Percentiles rank a stretch among this genome's conserved stretches.
Conservation (phyloP, 2,113 vertebrate species). For the Psammodynastes pulverulentus region DNA sequence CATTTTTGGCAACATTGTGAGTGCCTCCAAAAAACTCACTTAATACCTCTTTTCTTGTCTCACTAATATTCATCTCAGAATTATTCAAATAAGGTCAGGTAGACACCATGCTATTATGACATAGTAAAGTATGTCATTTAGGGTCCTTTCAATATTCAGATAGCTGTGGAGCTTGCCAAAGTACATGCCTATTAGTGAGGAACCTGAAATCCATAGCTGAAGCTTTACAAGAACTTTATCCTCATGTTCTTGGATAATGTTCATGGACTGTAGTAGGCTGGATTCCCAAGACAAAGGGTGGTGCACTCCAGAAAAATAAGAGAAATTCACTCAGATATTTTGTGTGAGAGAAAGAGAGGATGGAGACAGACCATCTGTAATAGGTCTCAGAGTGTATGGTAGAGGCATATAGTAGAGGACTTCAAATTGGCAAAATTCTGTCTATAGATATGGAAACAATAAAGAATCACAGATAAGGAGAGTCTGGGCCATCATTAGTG, state of each 20-base stretch:
- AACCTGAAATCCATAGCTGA: not conserved
- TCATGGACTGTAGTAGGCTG: not conserved
- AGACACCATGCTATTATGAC: slow-evolving; percentile 17
- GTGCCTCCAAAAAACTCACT: not conserved
- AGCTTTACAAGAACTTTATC: not conserved
- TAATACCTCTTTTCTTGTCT: not conserved
- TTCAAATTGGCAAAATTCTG: not conserved
- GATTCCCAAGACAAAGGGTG: not conserved
- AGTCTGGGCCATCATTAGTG: not conserved
- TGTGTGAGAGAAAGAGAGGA: not conserved
- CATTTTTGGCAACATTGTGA: not conserved
- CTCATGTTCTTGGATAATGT: not conserved
- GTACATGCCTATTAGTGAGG: not conserved
- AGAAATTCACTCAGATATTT: not conserved
- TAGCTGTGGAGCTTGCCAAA: not conserved
- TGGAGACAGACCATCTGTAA: not conserved
- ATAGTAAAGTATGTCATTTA: not conserved
- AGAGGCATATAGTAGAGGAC: not conserved
- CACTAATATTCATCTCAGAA: not conserved
- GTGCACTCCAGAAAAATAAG: not conserved
- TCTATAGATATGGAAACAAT: not conserved
- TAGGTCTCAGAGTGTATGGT: not conserved
- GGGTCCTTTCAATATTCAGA: not conserved
- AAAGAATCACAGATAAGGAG: not conserved
- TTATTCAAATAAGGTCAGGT: not conserved